Percentiles rank a stretch among this genome's conserved stretches.
Evolutionary conservation across 2,888 invertebrate genomes (phyloP).

Genomic region (Tetheella fluctuosa): DNA sequence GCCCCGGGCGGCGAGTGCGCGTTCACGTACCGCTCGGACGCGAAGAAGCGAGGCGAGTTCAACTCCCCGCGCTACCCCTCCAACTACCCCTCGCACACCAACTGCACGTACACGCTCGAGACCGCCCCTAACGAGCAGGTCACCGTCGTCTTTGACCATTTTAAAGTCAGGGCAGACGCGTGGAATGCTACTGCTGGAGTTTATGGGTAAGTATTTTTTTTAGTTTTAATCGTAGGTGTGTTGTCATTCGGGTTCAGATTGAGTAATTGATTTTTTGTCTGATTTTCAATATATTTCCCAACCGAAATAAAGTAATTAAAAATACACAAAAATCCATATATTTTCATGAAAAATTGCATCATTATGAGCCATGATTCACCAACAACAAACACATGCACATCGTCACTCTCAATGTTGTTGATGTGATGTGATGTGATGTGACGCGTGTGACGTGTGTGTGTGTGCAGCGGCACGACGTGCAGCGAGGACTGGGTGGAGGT

Average conservation of each 20-base stretch:
- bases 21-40: slow-evolving; percentile 95
- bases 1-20: slow-evolving; percentile 96
- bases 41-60: slow-evolving; percentile 94
- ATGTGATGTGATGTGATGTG: not conserved
- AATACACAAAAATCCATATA: too few species aligned
- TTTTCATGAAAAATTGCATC: too few species aligned
- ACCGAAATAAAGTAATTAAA: too few species aligned
- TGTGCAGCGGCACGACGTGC: slow-evolving; percentile 88
- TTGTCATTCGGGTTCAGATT: too few species aligned
- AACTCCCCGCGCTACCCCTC: slow-evolving; percentile 98
- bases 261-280: too few species aligned
- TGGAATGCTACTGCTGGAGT: slow-evolving; percentile 88
- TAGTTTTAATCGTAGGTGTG: too few species aligned
- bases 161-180: slow-evolving; percentile 93
- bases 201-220: slow-evolving; percentile 63
- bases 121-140: slow-evolving; percentile 95
- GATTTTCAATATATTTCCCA: too few species aligned
- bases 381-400: too few species aligned
- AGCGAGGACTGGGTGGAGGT: slow-evolving; percentile 97
- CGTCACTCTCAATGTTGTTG: too few species aligned
- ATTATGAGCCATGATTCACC: too few species aligned
- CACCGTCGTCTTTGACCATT: slow-evolving; percentile 95
- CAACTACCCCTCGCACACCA: slow-evolving; percentile 97
- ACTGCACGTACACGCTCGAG: slow-evolving; percentile 96
- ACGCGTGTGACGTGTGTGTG: too few species aligned